Evolutionary conservation across 2,113 vertebrate species (phyloP).

Genomic region (Holacanthus passer): DNA sequence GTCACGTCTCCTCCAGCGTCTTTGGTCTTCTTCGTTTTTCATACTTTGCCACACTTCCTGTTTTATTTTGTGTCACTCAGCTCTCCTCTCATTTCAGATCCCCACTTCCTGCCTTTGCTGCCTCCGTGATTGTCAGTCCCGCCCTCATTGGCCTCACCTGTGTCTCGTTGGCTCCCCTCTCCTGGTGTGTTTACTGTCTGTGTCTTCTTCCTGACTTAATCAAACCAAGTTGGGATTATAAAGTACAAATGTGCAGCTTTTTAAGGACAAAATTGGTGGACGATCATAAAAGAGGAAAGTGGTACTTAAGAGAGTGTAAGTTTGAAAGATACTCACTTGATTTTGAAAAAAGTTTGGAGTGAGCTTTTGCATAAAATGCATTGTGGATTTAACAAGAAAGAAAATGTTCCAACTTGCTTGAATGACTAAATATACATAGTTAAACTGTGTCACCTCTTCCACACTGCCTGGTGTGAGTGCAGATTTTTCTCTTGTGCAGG

Average conservation of each 20-base stretch:
- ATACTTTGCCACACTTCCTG: too few relatives aligned
- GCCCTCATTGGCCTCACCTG: too few relatives aligned
- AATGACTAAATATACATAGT: slow-evolving; percentile 8
- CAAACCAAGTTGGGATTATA: background rate
- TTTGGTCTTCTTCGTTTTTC: too few relatives aligned
- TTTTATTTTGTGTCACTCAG: too few relatives aligned
- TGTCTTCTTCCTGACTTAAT: too few relatives aligned
- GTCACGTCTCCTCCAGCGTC: too few relatives aligned
- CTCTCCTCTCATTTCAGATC: too few relatives aligned
- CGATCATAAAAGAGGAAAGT: background rate
- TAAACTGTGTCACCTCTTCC: slow-evolving; percentile 9
- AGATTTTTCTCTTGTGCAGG: background rate
- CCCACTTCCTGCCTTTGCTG: too few relatives aligned
- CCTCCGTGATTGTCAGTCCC: too few relatives aligned
- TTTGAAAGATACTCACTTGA: background rate
- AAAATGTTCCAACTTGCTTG: background rate
- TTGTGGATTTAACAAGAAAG: too few relatives aligned
- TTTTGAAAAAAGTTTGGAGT: background rate
- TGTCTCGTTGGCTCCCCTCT: too few relatives aligned
- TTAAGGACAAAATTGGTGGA: background rate
- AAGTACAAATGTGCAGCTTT: background rate
- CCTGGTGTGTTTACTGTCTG: too few relatives aligned
- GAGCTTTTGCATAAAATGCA: background rate
- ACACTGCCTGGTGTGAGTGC: background rate
- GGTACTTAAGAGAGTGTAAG: background rate